A percentile compares a stretch with the other conserved stretches of the same genome.
Evolutionary conservation across 2,113 vertebrate genomes (phyloP).

Genomic region (Atherinomorus stipes): DNA sequence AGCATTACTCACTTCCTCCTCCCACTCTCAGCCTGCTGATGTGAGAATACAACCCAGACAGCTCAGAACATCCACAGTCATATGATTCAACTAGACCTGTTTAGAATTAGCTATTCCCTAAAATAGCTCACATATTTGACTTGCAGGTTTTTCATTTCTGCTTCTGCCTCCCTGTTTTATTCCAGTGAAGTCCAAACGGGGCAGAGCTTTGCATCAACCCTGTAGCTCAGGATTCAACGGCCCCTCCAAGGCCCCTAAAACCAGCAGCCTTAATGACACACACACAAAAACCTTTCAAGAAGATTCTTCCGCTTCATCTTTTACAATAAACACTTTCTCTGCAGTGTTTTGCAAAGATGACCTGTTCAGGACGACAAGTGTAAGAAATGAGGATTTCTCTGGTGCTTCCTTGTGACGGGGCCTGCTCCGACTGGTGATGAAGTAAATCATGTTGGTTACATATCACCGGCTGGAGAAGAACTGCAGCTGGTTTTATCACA

Average conservation of each 20-base stretch:
- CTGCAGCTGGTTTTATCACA: no score
- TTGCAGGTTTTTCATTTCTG: background rate
- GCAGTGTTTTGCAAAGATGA: background rate
- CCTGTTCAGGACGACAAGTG: background rate
- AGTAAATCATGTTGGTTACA: background rate
- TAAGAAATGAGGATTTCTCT: no score
- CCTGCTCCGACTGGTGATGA: no score
- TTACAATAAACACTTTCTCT: background rate
- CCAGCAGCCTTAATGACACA: no score
- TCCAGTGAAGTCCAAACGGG: slow-evolving; percentile 18
- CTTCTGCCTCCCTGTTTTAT: background rate
- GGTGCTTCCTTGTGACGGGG: no score
- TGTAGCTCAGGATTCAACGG: slow-evolving; percentile 33
- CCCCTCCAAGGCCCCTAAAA: no score
- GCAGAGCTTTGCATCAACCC: slow-evolving; percentile 37
- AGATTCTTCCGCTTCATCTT: no score
- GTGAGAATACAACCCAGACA: background rate
- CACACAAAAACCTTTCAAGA: no score
- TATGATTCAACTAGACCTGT: background rate
- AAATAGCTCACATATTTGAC: no score
- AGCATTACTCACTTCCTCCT: slow-evolving; percentile 43
- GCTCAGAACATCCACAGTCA: background rate
- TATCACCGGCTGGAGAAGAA: background rate
- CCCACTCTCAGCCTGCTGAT: slow-evolving; percentile 2
- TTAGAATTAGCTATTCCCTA: background rate